phyloP scores from a whole-genome alignment of 2,888 invertebrate species.

The Choreutis nemorana region DNA sequence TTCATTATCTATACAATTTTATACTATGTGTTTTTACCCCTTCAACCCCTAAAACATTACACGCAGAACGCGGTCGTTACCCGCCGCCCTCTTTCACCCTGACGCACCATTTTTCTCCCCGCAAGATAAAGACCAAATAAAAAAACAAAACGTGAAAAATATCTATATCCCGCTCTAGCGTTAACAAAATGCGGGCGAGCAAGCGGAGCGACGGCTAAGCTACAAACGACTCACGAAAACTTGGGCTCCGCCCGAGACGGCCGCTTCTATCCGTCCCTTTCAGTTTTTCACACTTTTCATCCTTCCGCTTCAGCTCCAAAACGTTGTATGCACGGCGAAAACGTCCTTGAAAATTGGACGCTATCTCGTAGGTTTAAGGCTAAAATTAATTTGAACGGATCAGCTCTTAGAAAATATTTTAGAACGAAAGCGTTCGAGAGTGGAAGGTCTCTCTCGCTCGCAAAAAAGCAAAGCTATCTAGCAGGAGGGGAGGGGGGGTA shows the following conservation, averaged over 20 bases:
- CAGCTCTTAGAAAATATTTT: conserved; percentile 53
- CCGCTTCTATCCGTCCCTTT: conserved; percentile 64
- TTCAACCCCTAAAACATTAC: conserved; percentile 54
- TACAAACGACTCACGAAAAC: conserved; percentile 65
- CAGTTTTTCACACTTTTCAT: conserved; percentile 66
- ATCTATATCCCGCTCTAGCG: conserved; percentile 40
- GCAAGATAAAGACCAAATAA: conserved; percentile 65
- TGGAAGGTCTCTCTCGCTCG: conserved; percentile 62
- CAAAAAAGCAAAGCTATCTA: conserved; percentile 60
- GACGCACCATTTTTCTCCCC: conserved; percentile 59
- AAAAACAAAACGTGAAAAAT: conserved; percentile 65
- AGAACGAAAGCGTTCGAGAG: conserved; percentile 57
- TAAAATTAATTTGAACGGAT: conserved; percentile 12
- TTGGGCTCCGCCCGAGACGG: conserved; percentile 64
- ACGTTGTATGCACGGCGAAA: conserved; percentile 14
- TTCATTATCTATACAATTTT: conserved; percentile 48
- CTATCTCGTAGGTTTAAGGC: conserved; percentile 1
- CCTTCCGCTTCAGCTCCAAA: conserved; percentile 16
- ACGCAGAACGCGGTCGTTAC: conserved; percentile 45
- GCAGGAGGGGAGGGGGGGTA: conserved; percentile 25
- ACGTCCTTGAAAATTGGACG: conserved; percentile 13
- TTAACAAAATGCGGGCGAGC: conserved; percentile 21
- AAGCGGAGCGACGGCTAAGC: conserved; percentile 54
- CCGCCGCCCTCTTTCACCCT: conserved; percentile 25
- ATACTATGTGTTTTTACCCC: conserved; percentile 18